Conservation (phyloP, 2,888 invertebrate species). For the Andrena camellia region DNA sequence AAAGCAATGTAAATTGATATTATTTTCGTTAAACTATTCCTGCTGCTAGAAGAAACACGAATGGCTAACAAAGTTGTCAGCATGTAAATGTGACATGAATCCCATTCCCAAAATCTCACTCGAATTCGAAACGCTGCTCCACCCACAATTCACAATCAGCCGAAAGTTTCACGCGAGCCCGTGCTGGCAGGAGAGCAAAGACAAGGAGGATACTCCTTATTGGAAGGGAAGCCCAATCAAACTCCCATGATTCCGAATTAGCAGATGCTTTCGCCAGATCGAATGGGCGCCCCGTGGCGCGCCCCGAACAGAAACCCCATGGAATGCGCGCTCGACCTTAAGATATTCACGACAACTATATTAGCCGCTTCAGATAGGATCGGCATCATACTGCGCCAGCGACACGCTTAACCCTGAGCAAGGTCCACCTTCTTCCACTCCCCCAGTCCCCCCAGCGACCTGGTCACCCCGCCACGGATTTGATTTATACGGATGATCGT, state of each 20-base stretch:
- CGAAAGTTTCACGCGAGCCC: not conserved
- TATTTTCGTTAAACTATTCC: too few species aligned
- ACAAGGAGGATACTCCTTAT: conserved; percentile 9
- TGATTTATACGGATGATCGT: conserved; percentile 51
- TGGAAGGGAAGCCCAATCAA: conserved; percentile 80
- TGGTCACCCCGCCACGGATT: conserved; percentile 25
- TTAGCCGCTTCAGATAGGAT: conserved; percentile 84
- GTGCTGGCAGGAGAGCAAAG: not conserved
- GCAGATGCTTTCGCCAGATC: conserved; percentile 85
- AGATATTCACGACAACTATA: conserved; percentile 85
- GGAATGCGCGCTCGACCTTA: conserved; percentile 82
- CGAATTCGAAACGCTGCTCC: too few species aligned
- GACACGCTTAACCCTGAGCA: conserved; percentile 77
- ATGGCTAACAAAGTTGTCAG: too few species aligned
- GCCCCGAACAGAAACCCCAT: conserved; percentile 79
- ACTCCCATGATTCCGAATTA: conserved; percentile 85
- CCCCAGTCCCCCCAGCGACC: not conserved
- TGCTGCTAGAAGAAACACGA: too few species aligned
- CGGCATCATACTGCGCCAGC: conserved; percentile 84
- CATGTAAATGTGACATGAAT: too few species aligned
- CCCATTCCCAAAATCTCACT: too few species aligned
- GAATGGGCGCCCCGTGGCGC: conserved; percentile 84
- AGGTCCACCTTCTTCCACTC: conserved; percentile 52
- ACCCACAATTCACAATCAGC: too few species aligned
- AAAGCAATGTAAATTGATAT: too few species aligned